Evolutionary conservation across 2,113 vertebrate species (phyloP).

Genomic region (Oncorhynchus mykiss): DNA sequence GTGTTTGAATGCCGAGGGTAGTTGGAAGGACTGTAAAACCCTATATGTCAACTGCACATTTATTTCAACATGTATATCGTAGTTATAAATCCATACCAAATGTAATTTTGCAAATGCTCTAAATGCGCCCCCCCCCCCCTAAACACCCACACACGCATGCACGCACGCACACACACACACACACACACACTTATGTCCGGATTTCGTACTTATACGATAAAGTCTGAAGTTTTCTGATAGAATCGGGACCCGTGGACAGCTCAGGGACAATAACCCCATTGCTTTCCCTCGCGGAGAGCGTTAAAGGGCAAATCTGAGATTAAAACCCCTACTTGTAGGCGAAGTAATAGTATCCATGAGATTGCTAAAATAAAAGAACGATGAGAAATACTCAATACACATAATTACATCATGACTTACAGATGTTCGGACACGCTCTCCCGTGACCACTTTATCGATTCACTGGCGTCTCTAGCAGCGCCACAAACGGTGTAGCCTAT

Average conservation of each 20-base stretch:
- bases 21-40: too few relatives aligned
- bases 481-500: not conserved
- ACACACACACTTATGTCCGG: conserved; percentile 11
- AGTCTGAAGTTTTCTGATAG: not conserved
- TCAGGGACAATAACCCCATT: not conserved
- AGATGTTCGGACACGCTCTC: not conserved
- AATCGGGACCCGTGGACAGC: not conserved
- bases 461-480: not conserved
- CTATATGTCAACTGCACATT: too few relatives aligned
- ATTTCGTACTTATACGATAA: not conserved
- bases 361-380: not conserved
- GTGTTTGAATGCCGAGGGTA: too few relatives aligned
- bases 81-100: too few relatives aligned
- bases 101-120: too few relatives aligned
- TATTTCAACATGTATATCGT: too few relatives aligned
- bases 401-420: not conserved
- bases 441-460: not conserved
- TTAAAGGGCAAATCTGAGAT: not conserved
- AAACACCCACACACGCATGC: conserved; percentile 20
- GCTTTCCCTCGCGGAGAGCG: not conserved
- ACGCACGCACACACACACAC: conserved; percentile 33
- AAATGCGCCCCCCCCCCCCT: not conserved
- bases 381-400: not conserved
- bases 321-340: too few relatives aligned
- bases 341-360: too few relatives aligned